phyloP scores from a whole-genome alignment of 2,113 vertebrate species.

The Pseudorhombus dupliciocellatus region DNA sequence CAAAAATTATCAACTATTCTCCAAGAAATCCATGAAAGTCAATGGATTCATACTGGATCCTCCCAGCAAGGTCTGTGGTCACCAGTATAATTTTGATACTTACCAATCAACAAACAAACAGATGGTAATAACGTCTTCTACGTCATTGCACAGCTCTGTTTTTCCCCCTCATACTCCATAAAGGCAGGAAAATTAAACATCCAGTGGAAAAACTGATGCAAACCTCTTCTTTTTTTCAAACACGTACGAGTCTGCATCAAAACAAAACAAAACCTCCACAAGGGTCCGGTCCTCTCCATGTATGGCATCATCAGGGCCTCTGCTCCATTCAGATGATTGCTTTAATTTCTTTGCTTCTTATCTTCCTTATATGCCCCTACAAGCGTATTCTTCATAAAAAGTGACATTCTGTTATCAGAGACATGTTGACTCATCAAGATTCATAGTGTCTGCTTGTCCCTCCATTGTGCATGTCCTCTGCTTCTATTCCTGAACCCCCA shows the following conservation, averaged over 20 bases:
- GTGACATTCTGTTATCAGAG: too few species aligned
- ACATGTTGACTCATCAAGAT: too few species aligned
- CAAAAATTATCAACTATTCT: too few species aligned
- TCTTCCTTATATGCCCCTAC: not conserved
- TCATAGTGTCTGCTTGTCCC: not conserved
- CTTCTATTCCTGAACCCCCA: not conserved
- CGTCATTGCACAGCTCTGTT: not conserved
- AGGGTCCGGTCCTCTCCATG: too few species aligned
- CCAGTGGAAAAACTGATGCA: not conserved
- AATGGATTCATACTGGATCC: not conserved
- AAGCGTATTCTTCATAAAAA: too few species aligned
- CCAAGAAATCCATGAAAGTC: not conserved
- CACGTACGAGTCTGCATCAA: too few species aligned
- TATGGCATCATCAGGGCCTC: too few species aligned
- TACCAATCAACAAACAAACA: too few species aligned
- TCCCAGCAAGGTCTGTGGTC: too few species aligned
- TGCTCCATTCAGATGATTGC: not conserved
- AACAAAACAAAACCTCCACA: too few species aligned
- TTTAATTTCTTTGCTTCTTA: not conserved
- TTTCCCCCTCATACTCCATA: not conserved
- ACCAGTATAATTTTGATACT: too few species aligned
- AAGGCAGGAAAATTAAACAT: not conserved
- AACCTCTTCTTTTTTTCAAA: too few species aligned
- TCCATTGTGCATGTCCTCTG: not conserved
- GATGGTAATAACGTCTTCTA: not conserved